Conservation (phyloP, 35 echinoderm and acorn worm species). For the Anneissia japonica region DNA sequence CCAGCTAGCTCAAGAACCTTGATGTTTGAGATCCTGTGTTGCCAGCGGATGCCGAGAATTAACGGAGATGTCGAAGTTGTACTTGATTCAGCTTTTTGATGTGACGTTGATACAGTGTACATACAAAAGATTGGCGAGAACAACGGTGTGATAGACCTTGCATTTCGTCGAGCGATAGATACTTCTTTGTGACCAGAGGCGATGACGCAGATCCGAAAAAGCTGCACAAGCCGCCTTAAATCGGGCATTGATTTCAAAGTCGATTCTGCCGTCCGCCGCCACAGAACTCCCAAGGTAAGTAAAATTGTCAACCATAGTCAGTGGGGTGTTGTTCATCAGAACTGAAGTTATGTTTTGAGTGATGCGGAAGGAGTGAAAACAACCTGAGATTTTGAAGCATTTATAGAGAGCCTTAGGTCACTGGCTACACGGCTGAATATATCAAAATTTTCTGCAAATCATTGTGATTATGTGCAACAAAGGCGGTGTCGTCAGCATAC, state of each 20-base stretch:
- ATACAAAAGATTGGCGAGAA: too few relatives aligned
- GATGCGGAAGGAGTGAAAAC: conserved; percentile 17
- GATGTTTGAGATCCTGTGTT: too few relatives aligned
- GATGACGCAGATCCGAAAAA: neutral
- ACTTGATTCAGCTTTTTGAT: too few relatives aligned
- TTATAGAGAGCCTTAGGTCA: conserved; percentile 12
- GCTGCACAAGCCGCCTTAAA: neutral
- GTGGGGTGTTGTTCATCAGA: neutral
- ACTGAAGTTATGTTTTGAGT: too few relatives aligned
- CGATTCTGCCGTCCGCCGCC: neutral
- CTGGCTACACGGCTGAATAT: conserved; percentile 6
- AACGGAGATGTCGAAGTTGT: too few relatives aligned
- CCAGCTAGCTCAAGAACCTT: too few relatives aligned
- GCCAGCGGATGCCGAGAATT: too few relatives aligned
- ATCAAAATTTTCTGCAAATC: conserved; percentile 14
- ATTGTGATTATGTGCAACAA: neutral
- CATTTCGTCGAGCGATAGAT: too few relatives aligned
- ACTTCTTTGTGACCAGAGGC: too few relatives aligned
- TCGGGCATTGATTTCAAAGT: neutral
- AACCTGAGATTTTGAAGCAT: neutral
- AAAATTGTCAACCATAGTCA: neutral
- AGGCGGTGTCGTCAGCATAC: conserved; percentile 13
- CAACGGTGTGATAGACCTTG: too few relatives aligned
- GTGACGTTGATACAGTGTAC: too few relatives aligned
- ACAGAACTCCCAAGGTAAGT: conserved; percentile 7